Evolutionary conservation across 1,140 invertebrate genomes (phyloP).

Genomic region (Andricus grossulariae): DNA sequence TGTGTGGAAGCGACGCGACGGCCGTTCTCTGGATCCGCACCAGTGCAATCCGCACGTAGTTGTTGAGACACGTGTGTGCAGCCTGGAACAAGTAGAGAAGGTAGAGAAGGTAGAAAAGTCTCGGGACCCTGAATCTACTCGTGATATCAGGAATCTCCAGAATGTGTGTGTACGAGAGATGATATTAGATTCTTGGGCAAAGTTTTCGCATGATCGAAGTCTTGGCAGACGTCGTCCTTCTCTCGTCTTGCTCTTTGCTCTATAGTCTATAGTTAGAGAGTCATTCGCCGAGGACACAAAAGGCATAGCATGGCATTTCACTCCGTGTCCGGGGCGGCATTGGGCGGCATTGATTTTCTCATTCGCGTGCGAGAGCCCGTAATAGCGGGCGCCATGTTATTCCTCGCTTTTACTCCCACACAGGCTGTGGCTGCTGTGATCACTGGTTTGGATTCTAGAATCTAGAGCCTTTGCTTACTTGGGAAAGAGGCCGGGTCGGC

Average conservation of each 20-base stretch:
- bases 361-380: slow-evolving; percentile 50
- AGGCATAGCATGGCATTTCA: slow-evolving; percentile 21
- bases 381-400: slow-evolving; percentile 61
- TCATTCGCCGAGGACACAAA: neutral
- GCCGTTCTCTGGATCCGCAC: neutral
- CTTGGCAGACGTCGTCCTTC: slow-evolving; percentile 51
- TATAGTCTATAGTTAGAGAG: slow-evolving; percentile 6
- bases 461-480: neutral
- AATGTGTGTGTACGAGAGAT: slow-evolving; percentile 72
- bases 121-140: slow-evolving; percentile 48
- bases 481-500: neutral
- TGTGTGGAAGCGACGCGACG: neutral
- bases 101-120: slow-evolving; percentile 46
- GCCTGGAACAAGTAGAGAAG: slow-evolving; percentile 26
- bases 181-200: slow-evolving; percentile 75
- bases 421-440: neutral
- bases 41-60: no score
- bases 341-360: slow-evolving; percentile 56
- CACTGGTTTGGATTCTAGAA: neutral
- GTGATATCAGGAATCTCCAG: slow-evolving; percentile 66
- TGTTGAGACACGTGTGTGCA: slow-evolving; percentile 15
- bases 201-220: slow-evolving; percentile 71
- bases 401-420: slow-evolving; percentile 55
- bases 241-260: slow-evolving; percentile 16
- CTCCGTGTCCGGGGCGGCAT: slow-evolving; percentile 42